Evolutionary conservation across 2,113 vertebrate genomes (phyloP), one percentile per base, ranked within the genome.

Genomic region (Odontesthes bonariensis): DNA sequence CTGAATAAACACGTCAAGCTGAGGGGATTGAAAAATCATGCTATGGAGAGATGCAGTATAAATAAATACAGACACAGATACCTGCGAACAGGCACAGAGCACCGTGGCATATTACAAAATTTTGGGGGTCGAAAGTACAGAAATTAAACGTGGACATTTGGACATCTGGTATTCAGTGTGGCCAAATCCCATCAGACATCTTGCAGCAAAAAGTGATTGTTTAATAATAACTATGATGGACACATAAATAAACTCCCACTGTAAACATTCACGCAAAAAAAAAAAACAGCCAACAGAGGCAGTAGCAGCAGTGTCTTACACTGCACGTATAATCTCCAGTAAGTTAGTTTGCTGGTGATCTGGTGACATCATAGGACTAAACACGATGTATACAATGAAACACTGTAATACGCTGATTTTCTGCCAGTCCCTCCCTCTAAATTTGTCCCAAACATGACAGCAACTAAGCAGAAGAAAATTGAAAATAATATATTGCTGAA

Each of bases 1-100:
- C 59, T 79, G 59, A 80, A 86, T 79, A 70, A 75, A 83, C 57
- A 81, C 8, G 38, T 78, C 68, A 82, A 71, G 73, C 19, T 8
- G 49, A 60, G 54, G 27, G 49, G 54, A 69, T 17, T 19, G 68
- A 61, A 74, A 59, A 67, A 68, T 38, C 63, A 20, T 57, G 52
- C 78, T 67, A 72, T 63, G 69, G 32, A 76, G 78, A 69, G 55
- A 27, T 55, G 56, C 20, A 58, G 35, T 35, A 49, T 49, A 56
- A 65, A 68, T 75, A 62, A 75, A 81, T 20, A 49, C 40, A 57
- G 19, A 75, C 17, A 57, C 19, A 70, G 7, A 73, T 31, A 72
- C 31, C 27, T 23, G 20, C 31, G 57, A 55, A 57, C 10, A 33
- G 42, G 47, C 47, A 53, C 27, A 58, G 20, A 64, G 32, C 2